Percentiles rank a stretch among this genome's conserved stretches.
Conservation (phyloP, 2,888 invertebrate species). For the Lasioglossum leucozonium region DNA sequence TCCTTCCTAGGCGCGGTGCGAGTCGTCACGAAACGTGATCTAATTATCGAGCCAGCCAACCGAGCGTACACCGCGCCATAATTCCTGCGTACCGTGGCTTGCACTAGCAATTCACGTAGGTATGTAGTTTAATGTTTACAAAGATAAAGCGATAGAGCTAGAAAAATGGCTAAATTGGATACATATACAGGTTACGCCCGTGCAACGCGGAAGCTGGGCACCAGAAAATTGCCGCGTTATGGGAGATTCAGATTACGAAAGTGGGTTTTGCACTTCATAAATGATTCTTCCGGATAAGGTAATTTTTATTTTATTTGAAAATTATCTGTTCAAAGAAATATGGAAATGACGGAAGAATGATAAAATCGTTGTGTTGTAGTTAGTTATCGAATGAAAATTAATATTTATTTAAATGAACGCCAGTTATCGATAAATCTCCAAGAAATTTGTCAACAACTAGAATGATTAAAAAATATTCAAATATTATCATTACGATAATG, state of each 20-base stretch:
- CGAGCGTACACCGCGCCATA: background rate
- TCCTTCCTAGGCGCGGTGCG: background rate
- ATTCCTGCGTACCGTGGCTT: background rate
- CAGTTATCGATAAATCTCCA: too few relatives aligned
- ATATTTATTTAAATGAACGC: too few relatives aligned
- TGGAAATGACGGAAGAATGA: background rate
- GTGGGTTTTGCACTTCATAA: background rate
- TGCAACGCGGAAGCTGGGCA: background rate
- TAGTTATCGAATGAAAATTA: too few relatives aligned
- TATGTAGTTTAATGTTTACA: background rate
- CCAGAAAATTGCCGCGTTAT: background rate
- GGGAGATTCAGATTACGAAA: background rate
- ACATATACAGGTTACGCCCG: background rate
- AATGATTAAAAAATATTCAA: too few relatives aligned
- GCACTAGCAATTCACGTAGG: background rate
- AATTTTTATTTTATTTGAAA: background rate
- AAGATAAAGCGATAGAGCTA: background rate
- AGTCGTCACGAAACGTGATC: constrained; percentile 6
- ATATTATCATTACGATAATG: too few relatives aligned
- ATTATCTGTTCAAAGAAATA: background rate
- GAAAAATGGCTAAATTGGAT: background rate
- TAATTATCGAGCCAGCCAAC: constrained; percentile 24
- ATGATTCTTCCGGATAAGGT: background rate
- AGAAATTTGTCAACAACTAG: too few relatives aligned
- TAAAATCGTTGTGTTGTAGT: background rate